Conservation (phyloP, 2,888 invertebrate genomes). For the Lomographa bimaculata region DNA sequence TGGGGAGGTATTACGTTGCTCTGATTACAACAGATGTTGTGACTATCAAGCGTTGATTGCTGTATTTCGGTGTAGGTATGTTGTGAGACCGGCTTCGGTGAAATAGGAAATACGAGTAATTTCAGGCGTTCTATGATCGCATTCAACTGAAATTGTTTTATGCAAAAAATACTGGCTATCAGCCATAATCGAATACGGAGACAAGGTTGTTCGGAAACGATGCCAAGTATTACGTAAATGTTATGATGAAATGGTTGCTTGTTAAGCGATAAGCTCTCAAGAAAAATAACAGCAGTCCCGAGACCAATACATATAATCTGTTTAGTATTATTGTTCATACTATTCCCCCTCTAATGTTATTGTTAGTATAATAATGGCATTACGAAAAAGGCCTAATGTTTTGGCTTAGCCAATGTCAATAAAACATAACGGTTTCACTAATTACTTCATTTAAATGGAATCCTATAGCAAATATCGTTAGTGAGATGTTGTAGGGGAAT, state of each 20-base stretch:
- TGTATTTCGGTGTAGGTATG: constrained; percentile 11
- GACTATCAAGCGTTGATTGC: constrained; percentile 30
- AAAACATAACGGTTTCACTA: constrained; percentile 19
- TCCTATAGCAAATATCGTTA: constrained; percentile 29
- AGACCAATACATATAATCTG: constrained; percentile 1
- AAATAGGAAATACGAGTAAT: constrained; percentile 13
- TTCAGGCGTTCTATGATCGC: constrained; percentile 42
- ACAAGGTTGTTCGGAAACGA: constrained; percentile 52
- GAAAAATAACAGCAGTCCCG: constrained; percentile 30
- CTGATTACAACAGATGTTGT: constrained; percentile 37
- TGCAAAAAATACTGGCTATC: constrained; percentile 63
- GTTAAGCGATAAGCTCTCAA: constrained; percentile 51
- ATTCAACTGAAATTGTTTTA: constrained; percentile 38
- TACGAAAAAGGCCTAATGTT: constrained; percentile 17
- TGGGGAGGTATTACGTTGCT: constrained; percentile 33
- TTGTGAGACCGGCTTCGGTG: constrained; percentile 7
- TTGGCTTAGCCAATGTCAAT: constrained; percentile 20
- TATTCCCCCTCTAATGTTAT: constrained; percentile 7
- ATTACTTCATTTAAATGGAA: constrained; percentile 28
- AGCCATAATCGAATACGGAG: constrained; percentile 60
- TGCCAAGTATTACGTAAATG: constrained; percentile 69
- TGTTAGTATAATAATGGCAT: constrained; percentile 17
- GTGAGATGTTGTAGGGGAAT: constrained; percentile 17
- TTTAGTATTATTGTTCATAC: constrained; percentile 11
- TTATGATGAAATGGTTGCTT: constrained; percentile 60